Conservation (phyloP, 2,113 vertebrate genomes). For the Callocephalon fimbriatum region DNA sequence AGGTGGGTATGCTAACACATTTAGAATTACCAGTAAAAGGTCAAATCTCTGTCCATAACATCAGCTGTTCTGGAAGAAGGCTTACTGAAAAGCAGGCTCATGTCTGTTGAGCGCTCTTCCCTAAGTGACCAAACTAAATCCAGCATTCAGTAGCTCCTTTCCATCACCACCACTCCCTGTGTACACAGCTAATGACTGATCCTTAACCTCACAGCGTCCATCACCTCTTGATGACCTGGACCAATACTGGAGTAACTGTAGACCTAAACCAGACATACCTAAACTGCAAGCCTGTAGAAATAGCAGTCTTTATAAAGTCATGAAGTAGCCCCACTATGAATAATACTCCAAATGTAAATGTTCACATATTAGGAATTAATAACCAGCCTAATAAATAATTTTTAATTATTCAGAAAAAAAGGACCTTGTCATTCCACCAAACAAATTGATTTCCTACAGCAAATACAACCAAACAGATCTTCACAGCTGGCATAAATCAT, state of each 20-base stretch:
- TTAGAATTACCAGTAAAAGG: neutral
- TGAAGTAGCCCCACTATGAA: neutral
- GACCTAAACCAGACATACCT: neutral
- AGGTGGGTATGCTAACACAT: fast-evolving
- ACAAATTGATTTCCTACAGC: conserved; percentile 16
- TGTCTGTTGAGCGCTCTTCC: neutral
- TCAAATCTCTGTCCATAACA: neutral
- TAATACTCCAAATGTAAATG: neutral
- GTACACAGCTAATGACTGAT: fast-evolving
- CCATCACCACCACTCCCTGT: neutral
- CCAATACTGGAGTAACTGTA: fast-evolving
- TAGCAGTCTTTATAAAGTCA: neutral
- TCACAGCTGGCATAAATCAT: neutral
- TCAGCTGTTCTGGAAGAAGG: fast-evolving
- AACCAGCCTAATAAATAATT: neutral
- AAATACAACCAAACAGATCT: neutral
- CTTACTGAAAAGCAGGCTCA: fast-evolving
- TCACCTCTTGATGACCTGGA: neutral
- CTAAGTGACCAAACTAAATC: neutral
- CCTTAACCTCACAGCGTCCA: neutral
- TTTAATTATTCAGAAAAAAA: neutral
- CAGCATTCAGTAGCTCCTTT: neutral
- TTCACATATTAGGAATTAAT: neutral
- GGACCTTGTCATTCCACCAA: neutral
- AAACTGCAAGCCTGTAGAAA: neutral